Evolutionary conservation across 2,113 vertebrate species (phyloP).

Genomic region (Meriones unguiculatus): DNA sequence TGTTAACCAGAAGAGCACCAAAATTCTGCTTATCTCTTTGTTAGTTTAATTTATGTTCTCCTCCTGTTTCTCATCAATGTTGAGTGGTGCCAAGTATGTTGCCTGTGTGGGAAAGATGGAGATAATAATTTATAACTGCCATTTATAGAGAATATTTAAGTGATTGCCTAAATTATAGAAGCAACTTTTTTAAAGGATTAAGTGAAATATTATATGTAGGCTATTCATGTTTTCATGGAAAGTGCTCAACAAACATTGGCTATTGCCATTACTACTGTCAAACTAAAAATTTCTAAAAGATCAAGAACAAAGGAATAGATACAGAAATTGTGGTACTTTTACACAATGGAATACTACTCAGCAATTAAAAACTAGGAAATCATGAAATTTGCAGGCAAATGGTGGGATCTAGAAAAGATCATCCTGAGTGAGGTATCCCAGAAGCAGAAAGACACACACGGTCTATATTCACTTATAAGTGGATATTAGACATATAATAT

Average conservation of each 20-base stretch:
- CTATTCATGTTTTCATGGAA: not conserved
- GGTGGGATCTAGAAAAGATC: no score
- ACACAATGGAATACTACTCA: no score
- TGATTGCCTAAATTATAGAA: not conserved
- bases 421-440: no score
- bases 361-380: no score
- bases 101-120: not conserved
- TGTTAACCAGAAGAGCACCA: not conserved
- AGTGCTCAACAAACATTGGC: not conserved
- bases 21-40: constrained; percentile 39
- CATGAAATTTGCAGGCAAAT: no score
- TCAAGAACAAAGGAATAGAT: not conserved
- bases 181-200: not conserved
- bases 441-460: no score
- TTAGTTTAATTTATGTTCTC: not conserved
- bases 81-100: not conserved
- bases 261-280: not conserved
- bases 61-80: constrained; percentile 3
- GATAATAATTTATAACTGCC: not conserved
- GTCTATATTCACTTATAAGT: no score
- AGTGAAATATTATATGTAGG: constrained; percentile 1
- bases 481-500: no score
- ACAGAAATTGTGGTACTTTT: no score
- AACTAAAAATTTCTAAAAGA: constrained; percentile 18
- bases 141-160: constrained; percentile 1